Evolutionary conservation across 2,797 vertebrate genomes (phyloP), one percentile per base, ranked within the genome.

Genomic region (Esox masquinongy): DNA sequence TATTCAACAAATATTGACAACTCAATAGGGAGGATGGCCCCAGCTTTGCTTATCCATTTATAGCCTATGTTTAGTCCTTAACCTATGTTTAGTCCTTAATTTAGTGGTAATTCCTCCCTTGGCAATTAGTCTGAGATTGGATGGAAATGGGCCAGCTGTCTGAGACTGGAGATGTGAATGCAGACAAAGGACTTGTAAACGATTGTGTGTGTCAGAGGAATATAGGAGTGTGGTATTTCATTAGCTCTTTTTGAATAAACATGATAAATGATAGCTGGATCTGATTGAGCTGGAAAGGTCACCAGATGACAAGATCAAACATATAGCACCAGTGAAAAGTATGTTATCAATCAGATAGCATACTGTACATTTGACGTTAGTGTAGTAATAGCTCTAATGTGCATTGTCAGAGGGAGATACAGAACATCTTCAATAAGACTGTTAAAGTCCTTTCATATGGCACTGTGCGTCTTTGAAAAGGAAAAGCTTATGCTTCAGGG

Each of bases 71-170:
- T 87, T 66, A 66, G 63, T 47, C 43, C 43, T 47, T 47, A 92
- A 84, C 91, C 91, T 92, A 93, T 94, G 92, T 89, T 92, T 90
- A 83, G 84, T 91, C 89, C 88, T 74, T 90, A 88, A 83, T 92
- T 92, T 92, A 88, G 91, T 88, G 93, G 85, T 91, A 90, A 92
- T 93, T 91, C 88, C 88, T 92, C 92, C 91, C 92, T 79, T 86
- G 93, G 85, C 72, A 69, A 89, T 88, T 90, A 56, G 89, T 80
- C 75, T 9, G 36, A 80, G 88, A 78, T 72, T 83, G 8, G 51
- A 84, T 79, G 87, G 91, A 85, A 81, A 83, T 91, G 82, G 89
- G 87, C 83, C 93, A 93, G 91, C 92, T 94, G 91, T 90, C 92
- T 71, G 88, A 89, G 87, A 91, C 63, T 34, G 14, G 34, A 75